Evolutionary conservation across 1,140 invertebrate species (phyloP).

Genomic region (Prorops nasuta): DNA sequence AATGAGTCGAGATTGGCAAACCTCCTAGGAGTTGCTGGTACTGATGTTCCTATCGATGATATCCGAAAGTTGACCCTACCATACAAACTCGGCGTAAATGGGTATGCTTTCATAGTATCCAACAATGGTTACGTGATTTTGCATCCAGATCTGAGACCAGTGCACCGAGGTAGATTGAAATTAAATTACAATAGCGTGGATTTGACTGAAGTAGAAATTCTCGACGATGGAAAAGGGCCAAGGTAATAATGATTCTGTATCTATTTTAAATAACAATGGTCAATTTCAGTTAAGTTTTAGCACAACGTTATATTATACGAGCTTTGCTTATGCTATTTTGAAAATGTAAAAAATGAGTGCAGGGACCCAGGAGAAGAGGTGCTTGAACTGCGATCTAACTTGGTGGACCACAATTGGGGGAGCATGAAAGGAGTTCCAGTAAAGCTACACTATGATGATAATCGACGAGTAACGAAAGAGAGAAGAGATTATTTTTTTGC

Average conservation of each 20-base stretch:
- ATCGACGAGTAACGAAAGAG: slow-evolving; percentile 77
- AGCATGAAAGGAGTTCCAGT: slow-evolving; percentile 67
- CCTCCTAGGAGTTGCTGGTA: slow-evolving; percentile 88
- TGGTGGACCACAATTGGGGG: slow-evolving; percentile 71
- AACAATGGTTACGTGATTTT: slow-evolving; percentile 93
- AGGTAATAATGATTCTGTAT: slow-evolving; percentile 32
- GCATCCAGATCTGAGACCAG: slow-evolving; percentile 76
- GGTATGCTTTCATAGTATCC: slow-evolving; percentile 91
- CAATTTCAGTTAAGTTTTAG: too few relatives aligned
- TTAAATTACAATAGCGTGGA: slow-evolving; percentile 96
- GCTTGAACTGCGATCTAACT: slow-evolving; percentile 64
- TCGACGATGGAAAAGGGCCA: slow-evolving; percentile 66
- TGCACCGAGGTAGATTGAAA: slow-evolving; percentile 72
- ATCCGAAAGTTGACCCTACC: slow-evolving; percentile 83
- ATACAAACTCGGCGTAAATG: slow-evolving; percentile 91
- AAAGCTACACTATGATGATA: slow-evolving; percentile 78
- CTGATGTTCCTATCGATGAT: slow-evolving; percentile 89
- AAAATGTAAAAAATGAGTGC: too few relatives aligned
- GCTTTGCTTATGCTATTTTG: too few relatives aligned
- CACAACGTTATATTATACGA: too few relatives aligned
- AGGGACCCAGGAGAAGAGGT: slow-evolving; percentile 52
- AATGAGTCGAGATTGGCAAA: slow-evolving; percentile 66
- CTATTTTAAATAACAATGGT: slow-evolving; percentile 1
- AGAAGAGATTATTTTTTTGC: slow-evolving; percentile 82
- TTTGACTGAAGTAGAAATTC: slow-evolving; percentile 90